These are phyloP conservation scores for Tetragonula carbonaria DNA, from an alignment of 2,888 invertebrate genomes.

Conservation along the genomic window DNA sequence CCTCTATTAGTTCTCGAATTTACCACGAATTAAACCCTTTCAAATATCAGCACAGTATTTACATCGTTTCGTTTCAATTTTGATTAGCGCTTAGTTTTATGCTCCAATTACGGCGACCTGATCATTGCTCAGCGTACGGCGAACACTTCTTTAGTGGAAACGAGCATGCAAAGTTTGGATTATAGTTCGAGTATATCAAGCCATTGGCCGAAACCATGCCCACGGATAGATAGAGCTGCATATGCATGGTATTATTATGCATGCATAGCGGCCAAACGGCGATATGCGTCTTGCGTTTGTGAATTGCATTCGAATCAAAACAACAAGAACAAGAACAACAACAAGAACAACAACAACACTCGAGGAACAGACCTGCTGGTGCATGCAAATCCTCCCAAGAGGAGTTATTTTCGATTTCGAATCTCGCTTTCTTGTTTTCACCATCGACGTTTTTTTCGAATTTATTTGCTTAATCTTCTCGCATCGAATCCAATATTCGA, in stretches of 20 bases:
- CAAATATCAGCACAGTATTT: neutral
- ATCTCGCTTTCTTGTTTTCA: neutral
- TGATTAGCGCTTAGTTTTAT: neutral
- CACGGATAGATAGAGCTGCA: conserved; percentile 60
- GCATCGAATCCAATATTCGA: neutral
- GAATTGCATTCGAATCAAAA: conserved; percentile 13
- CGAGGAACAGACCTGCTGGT: too few species aligned
- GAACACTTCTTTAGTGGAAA: neutral
- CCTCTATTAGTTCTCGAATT: neutral
- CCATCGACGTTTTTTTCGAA: neutral
- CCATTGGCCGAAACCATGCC: conserved; percentile 62
- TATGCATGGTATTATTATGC: conserved; percentile 59
- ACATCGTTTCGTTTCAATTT: neutral
- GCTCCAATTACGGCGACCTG: neutral
- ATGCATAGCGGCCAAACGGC: conserved; percentile 48
- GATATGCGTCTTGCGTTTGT: conserved; percentile 20
- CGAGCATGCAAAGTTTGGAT: conserved; percentile 36
- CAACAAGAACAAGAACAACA: neutral
- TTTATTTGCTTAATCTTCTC: neutral
- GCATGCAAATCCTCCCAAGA: neutral
- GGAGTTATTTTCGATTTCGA: neutral
- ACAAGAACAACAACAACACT: too few species aligned
- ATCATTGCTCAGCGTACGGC: conserved; percentile 7
- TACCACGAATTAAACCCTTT: neutral
- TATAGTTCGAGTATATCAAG: conserved; percentile 52